Evolutionary conservation across 2,888 invertebrate species (phyloP), one percentile per base, ranked within the genome.

Genomic region (Scaptomyza flava): DNA sequence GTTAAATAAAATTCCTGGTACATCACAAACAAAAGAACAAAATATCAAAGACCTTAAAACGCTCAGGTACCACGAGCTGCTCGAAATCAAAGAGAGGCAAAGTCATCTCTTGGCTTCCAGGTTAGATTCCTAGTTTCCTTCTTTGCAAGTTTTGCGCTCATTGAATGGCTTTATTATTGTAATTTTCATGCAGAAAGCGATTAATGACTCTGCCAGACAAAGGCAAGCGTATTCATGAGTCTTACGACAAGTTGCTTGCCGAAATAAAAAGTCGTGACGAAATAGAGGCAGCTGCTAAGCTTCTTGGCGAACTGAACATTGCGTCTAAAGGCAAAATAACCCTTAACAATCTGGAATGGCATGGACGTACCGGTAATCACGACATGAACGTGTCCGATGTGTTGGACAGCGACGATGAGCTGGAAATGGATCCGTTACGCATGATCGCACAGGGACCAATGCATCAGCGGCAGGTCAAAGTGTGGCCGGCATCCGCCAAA

Each of bases 371-470:
- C 6, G 38, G 68, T 14, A 77, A 79, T 42, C 69, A 68, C 4
- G 52, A 58, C 11, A 61, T 68, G 1, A 77, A 75, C 41, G 59
- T 68, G 23, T 77, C 62, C 1, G 90, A 90, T 57, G 74, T 91
- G 9, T 58, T 92, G 2, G 91, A 91, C 52, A 92, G 91, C 50
- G 92, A 92, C 67, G 92, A 92, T 64, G 92, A 91, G 42, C 72
- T 69, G 43, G 90, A 91, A 64, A 79, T 87, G 64, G 90, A 92
- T 77, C 91, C 91, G 0, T 61, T 92, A 6, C 89, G 88, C 50
- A 78, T 92, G 6, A 87, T 92, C 38, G 91, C 92, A 1, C 89
- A 91, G 65, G 87, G 89, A 12, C 81, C 82, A 33, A 90, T 90
- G 89, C 89, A 90, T 12, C 84, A 90, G 42, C 90, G 90, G 33